Percentiles rank a stretch among this genome's conserved stretches.
Evolutionary conservation across 1,140 invertebrate genomes (phyloP).

Genomic region (Atta cephalotes): DNA sequence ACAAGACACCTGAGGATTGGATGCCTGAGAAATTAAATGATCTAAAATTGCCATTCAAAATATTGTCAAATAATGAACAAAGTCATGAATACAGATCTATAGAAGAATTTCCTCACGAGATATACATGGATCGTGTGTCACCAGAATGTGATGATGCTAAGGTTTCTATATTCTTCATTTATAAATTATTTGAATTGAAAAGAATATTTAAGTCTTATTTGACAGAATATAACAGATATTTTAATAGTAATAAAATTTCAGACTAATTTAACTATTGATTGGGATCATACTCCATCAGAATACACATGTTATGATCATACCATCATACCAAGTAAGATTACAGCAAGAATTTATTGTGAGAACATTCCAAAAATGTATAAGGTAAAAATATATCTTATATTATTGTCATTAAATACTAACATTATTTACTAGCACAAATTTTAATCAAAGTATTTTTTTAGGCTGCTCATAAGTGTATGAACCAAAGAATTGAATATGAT

Average conservation of each 20-base stretch:
- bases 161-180: slow-evolving; percentile 81
- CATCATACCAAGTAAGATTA: slow-evolving; percentile 84
- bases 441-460: slow-evolving; percentile 71
- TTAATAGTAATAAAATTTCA: slow-evolving; percentile 81
- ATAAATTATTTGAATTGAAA: not conserved
- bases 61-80: slow-evolving; percentile 51
- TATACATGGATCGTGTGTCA: slow-evolving; percentile 67
- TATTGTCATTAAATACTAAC: slow-evolving; percentile 12
- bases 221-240: not conserved
- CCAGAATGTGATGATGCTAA: slow-evolving; percentile 90
- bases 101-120: not conserved
- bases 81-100: not conserved
- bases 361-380: slow-evolving; percentile 88
- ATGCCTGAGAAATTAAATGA: slow-evolving; percentile 78
- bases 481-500: slow-evolving; percentile 89
- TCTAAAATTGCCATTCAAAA: slow-evolving; percentile 77
- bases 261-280: slow-evolving; percentile 91
- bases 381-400: slow-evolving; percentile 81
- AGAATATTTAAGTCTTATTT: too few species aligned
- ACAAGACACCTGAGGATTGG: slow-evolving; percentile 77
- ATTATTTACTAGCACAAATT: not conserved
- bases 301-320: slow-evolving; percentile 89
- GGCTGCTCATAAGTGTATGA: slow-evolving; percentile 91
- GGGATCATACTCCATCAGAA: slow-evolving; percentile 89
- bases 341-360: slow-evolving; percentile 87